Evolutionary conservation across 2,888 invertebrate genomes (phyloP).

Genomic region (Heliconius charithonia): DNA sequence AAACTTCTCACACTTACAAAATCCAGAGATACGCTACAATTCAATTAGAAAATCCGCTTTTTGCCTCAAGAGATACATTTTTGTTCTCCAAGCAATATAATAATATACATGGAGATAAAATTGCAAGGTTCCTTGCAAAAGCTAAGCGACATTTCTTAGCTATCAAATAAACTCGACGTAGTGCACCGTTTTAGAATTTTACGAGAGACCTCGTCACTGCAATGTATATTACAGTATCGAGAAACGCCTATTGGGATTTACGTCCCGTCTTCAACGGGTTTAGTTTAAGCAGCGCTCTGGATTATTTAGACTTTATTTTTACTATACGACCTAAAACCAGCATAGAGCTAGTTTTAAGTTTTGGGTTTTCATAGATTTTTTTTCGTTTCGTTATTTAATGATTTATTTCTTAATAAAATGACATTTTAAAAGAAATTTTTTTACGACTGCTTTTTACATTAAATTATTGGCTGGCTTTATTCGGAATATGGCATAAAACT

Average conservation of each 20-base stretch:
- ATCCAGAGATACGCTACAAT: neutral
- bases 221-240: conserved; percentile 39
- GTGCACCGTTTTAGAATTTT: conserved; percentile 42
- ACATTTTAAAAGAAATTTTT: too few species aligned
- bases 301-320: conserved; percentile 32
- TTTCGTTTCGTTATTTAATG: neutral
- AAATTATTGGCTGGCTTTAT: too few species aligned
- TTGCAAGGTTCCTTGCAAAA: conserved; percentile 35
- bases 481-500: too few species aligned
- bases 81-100: conserved; percentile 25
- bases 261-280: conserved; percentile 33
- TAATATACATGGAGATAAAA: conserved; percentile 30
- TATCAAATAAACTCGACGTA: conserved; percentile 37
- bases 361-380: neutral
- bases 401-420: neutral
- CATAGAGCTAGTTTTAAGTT: neutral
- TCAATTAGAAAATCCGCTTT: neutral
- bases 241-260: conserved; percentile 34
- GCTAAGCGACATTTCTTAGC: conserved; percentile 40
- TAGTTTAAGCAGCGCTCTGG: conserved; percentile 32
- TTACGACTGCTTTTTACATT: too few species aligned
- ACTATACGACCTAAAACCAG: neutral
- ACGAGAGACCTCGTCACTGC: conserved; percentile 40
- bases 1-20: neutral
- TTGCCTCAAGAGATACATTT: neutral